These are phyloP conservation scores for Metridium senile DNA, from an alignment of 92 coral and sea anemone genomes.

Conservation along the genomic window DNA sequence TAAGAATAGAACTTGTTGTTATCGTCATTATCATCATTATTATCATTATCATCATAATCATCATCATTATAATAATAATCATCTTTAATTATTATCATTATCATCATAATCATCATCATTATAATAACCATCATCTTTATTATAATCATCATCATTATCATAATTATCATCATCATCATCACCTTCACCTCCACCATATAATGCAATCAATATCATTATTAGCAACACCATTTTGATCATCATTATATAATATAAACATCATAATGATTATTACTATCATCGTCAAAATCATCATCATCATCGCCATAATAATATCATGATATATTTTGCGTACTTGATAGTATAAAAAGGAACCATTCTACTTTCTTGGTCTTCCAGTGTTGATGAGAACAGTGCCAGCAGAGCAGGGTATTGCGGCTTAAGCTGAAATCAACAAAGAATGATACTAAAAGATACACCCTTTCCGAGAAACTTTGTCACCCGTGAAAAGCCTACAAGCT, in stretches of 20 bases:
- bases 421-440: slow-evolving; percentile 53
- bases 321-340: slow-evolving; percentile 55
- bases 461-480: too few species aligned
- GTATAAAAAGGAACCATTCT: slow-evolving; percentile 84
- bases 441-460: too few species aligned
- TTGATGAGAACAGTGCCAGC: slow-evolving; percentile 79
- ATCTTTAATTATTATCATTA: neutral
- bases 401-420: slow-evolving; percentile 89
- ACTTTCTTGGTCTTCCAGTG: slow-evolving; percentile 88
- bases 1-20: too few species aligned
- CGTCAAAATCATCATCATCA: neutral
- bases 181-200: neutral
- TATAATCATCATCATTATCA: neutral
- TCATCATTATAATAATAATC: neutral
- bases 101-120: neutral
- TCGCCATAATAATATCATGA: neutral
- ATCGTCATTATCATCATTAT: neutral
- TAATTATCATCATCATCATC: neutral
- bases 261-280: neutral
- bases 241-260: neutral
- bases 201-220: neutral
- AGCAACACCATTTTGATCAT: neutral
- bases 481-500: too few species aligned
- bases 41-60: neutral
- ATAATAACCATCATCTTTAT: neutral